Evolutionary conservation across 2,113 vertebrate genomes (phyloP).

Genomic region (Peromyscus maniculatus): DNA sequence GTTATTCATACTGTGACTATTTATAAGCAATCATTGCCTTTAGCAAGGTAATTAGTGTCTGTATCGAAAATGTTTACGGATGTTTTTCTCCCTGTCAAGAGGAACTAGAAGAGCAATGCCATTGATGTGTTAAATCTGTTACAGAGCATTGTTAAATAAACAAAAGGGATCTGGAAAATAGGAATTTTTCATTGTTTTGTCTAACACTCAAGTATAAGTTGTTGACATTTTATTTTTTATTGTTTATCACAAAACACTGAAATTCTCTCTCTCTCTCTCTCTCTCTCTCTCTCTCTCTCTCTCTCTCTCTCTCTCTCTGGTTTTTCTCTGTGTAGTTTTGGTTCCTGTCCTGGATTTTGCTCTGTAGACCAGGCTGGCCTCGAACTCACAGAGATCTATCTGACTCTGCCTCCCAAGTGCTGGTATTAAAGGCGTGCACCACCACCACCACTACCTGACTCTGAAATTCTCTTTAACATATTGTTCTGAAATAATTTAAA

Average conservation of each 20-base stretch:
- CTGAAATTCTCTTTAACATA: neutral
- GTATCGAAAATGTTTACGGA: slow-evolving; percentile 50
- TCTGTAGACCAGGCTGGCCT: no score
- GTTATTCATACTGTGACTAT: neutral
- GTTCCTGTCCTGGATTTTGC: no score
- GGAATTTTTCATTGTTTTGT: neutral
- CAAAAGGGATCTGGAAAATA: neutral
- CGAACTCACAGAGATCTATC: no score
- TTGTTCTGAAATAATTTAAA: neutral
- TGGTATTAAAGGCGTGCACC: no score
- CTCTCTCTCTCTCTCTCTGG: no score
- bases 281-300: no score
- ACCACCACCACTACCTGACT: no score
- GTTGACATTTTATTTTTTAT: neutral
- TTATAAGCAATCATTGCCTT: slow-evolving; percentile 22
- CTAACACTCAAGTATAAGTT: neutral
- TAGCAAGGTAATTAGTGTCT: slow-evolving; percentile 52
- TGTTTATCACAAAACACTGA: neutral
- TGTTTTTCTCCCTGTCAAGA: slow-evolving; percentile 4
- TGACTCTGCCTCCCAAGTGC: no score
- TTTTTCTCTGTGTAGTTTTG: no score
- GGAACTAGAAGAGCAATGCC: neutral
- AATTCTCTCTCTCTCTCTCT: neutral
- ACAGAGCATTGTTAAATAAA: neutral
- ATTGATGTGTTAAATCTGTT: neutral